Percentiles rank a stretch among this genome's conserved stretches.
Evolutionary conservation across 2,113 vertebrate genomes (phyloP).

Genomic region (Psilopsiagon aurifrons): DNA sequence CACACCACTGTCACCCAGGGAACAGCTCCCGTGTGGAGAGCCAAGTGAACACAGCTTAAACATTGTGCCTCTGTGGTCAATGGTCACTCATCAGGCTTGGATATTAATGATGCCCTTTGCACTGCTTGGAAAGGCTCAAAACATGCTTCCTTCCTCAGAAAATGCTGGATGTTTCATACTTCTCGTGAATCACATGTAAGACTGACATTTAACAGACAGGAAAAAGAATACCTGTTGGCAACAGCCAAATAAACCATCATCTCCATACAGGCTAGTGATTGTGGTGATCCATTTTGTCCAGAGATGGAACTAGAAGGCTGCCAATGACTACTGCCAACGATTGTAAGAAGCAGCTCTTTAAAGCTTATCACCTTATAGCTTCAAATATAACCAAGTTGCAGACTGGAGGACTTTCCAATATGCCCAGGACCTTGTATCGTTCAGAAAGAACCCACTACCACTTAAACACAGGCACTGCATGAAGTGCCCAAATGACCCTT

Average conservation of each 20-base stretch:
- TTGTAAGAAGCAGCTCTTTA: neutral
- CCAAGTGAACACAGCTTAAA: neutral
- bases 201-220: neutral
- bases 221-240: neutral
- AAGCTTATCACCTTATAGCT: neutral
- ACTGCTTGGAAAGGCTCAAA: neutral
- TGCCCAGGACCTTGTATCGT: neutral
- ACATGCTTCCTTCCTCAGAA: neutral
- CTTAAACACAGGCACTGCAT: neutral
- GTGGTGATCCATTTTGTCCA: neutral
- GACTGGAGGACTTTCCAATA: neutral
- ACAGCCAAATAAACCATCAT: neutral
- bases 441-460: neutral
- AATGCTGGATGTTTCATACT: neutral
- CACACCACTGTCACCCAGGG: neutral
- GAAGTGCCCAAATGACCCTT: neutral
- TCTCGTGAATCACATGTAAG: neutral
- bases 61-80: rapidly evolving
- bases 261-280: neutral
- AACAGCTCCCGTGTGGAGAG: rapidly evolving
- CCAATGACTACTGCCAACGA: neutral
- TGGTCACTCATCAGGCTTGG: neutral
- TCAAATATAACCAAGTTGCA: neutral
- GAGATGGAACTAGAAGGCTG: neutral
- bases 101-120: neutral